phyloP scores from a whole-genome alignment of 2,113 vertebrate genomes.

The Protomyctophum bolini region DNA sequence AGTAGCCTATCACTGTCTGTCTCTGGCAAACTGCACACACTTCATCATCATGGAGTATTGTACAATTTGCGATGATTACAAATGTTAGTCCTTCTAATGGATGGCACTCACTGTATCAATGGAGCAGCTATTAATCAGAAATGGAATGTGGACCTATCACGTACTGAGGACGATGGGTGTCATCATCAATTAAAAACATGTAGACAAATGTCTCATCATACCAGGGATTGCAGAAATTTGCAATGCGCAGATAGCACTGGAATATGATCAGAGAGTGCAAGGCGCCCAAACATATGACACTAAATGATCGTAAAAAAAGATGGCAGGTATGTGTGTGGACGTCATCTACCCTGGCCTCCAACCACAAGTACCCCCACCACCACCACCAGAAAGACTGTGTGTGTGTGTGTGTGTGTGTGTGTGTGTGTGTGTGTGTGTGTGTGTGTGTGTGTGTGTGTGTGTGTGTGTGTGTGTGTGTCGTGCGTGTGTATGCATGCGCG shows the following conservation, averaged over 20 bases:
- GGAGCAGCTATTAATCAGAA: conserved; percentile 35
- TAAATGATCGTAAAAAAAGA: background rate
- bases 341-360: conserved; percentile 2
- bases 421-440: too few species aligned
- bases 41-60: conserved; percentile 53
- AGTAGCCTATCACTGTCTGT: conserved; percentile 58
- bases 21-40: conserved; percentile 47
- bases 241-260: background rate
- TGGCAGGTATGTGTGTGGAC: background rate
- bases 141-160: conserved; percentile 4
- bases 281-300: background rate
- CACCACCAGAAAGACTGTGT: background rate
- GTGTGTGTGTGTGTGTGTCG: background rate
- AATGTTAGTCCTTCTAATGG: conserved; percentile 54
- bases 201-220: background rate
- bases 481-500: background rate
- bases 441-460: background rate
- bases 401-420: background rate
- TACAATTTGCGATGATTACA: conserved; percentile 58
- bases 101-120: conserved; percentile 29
- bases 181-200: background rate
- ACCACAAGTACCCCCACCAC: background rate
- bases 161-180: background rate
- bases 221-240: background rate
- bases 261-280: conserved; percentile 1